Evolutionary conservation across 1,140 invertebrate species (phyloP).

Genomic region (Araneus ventricosus): DNA sequence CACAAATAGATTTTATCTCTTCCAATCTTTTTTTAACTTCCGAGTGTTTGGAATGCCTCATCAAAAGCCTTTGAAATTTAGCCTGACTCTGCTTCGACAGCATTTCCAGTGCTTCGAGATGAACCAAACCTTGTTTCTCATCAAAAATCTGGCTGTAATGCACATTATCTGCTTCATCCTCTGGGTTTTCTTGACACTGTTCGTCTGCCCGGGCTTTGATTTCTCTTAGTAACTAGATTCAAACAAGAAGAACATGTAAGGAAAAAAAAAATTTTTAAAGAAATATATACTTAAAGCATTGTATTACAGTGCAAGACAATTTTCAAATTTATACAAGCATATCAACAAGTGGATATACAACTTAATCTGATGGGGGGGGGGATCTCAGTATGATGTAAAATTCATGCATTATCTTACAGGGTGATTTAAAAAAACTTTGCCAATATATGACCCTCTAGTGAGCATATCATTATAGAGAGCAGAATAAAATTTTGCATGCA

Average conservation of each 20-base stretch:
- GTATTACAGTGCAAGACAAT: no score
- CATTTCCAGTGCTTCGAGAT: constrained; percentile 94
- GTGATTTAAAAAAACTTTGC: no score
- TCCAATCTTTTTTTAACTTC: constrained; percentile 89
- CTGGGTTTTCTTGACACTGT: constrained; percentile 83
- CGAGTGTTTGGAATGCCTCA: constrained; percentile 81
- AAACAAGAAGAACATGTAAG: constrained; percentile 40
- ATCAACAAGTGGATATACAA: no score
- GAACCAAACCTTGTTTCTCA: constrained; percentile 92
- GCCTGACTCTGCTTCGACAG: constrained; percentile 89
- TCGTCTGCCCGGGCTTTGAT: constrained; percentile 89
- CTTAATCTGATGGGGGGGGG: no score
- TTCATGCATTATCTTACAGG: no score
- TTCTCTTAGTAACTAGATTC: constrained; percentile 87
- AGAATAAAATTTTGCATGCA: no score
- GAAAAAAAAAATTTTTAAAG: no score
- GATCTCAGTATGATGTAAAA: no score
- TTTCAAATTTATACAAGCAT: no score
- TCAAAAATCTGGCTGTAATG: constrained; percentile 92
- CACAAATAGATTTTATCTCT: constrained; percentile 89
- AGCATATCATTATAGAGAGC: no score
- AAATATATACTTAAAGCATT: no score
- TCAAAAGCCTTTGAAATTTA: constrained; percentile 78
- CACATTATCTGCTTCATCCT: constrained; percentile 83
- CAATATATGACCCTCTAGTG: no score